Evolutionary conservation across 2,797 vertebrate species (phyloP), one percentile per base, ranked within the genome.

Genomic region (Xenopus petersii): DNA sequence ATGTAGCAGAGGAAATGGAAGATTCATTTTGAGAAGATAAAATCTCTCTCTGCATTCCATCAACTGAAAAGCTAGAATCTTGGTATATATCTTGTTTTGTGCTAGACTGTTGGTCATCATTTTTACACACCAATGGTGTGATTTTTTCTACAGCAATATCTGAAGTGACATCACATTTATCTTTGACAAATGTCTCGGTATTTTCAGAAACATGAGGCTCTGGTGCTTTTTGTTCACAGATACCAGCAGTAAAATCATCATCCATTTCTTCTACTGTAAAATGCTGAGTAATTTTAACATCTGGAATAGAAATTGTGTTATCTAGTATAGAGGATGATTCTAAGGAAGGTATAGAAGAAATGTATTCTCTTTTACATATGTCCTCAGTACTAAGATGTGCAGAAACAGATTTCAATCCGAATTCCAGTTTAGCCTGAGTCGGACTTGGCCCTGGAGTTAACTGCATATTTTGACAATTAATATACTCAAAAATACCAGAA

Each of bases 201-300:
- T 87, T 89, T 48, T 86, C 81, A 72, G 91, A 83, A 75, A 89
- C 87, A 69, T 84, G 80, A 5, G 86, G 86, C 68, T 92, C 90
- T 64, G 83, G 89, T 86, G 65, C 86, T 89, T 79, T 96, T 61
- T 94, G 70, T 95, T 90, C 84, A 91, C 89, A 83, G 89, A 91
- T 93, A 87, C 94, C 85, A 88, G 93, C 89, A 77, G 88, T 73
- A 64, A 88, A 88, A 81, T 97, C 96, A 82, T 98, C 95, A 83
- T 98, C 97, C 77, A 93, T 94, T 80, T 96, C 97, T 85, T 99
- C 98, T 76, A 92, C 86, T 83, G 98, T 97, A 81, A 98, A 99
- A 86, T 98, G 98, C 74, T 97, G 96, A 17, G 97, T 99, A 87
- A 99, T 98, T 89, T 95, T 98, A 79, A 99, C 94, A 85, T 99